Conservation (phyloP, 92 coral and sea anemone species). For the Diadumene lineata region DNA sequence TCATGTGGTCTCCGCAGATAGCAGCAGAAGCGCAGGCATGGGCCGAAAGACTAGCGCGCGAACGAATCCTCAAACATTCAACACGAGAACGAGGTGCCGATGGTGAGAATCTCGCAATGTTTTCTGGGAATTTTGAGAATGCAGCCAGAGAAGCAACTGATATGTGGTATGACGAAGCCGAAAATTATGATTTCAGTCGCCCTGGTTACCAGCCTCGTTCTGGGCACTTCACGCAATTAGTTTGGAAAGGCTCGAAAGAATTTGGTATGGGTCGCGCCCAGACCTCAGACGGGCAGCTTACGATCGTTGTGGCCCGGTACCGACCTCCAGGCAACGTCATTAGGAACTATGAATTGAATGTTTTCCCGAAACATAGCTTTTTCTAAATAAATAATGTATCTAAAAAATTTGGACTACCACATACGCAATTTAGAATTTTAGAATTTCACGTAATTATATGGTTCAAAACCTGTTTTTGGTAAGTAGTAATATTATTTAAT, state of each 20-base stretch:
- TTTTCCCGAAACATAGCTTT: constrained; percentile 40
- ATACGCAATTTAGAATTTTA: too few species aligned
- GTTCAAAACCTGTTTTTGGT: too few species aligned
- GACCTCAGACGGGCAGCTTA: constrained; percentile 61
- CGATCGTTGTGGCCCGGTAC: constrained; percentile 89
- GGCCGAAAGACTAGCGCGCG: constrained; percentile 96
- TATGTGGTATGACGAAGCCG: constrained; percentile 87
- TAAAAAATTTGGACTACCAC: too few species aligned
- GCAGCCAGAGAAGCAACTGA: constrained; percentile 85
- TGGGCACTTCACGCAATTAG: constrained; percentile 93
- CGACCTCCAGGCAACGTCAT: constrained; percentile 87
- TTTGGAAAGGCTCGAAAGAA: constrained; percentile 87
- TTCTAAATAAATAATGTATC: background rate
- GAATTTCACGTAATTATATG: too few species aligned
- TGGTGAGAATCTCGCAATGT: constrained; percentile 94
- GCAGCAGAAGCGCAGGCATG: constrained; percentile 86
- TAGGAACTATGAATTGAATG: constrained; percentile 60
- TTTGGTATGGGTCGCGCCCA: constrained; percentile 87
- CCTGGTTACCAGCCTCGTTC: constrained; percentile 86
- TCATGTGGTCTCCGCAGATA: constrained; percentile 88
- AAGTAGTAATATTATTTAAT: too few species aligned
- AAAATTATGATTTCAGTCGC: constrained; percentile 68
- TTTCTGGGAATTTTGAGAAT: constrained; percentile 72
- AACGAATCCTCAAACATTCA: constrained; percentile 72
- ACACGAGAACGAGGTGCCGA: constrained; percentile 71